Base-by-base conservation (phyloP, 2,888 invertebrate genomes). In the Petrolisthes cinctipes region DNA sequence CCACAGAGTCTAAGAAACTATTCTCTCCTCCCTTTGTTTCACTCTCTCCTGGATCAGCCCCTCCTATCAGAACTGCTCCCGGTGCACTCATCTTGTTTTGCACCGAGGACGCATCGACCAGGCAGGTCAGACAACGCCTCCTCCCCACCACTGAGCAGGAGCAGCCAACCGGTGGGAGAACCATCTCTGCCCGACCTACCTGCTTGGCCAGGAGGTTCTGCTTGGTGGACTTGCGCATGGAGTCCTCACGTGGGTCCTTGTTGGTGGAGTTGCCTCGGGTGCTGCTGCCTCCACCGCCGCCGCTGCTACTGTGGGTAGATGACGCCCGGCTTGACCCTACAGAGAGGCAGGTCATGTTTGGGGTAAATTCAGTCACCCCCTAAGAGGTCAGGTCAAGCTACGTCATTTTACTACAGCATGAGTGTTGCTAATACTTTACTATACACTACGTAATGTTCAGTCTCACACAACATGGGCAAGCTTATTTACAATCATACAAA, bases 141-240 rank as follows among this genome's bases (percentile, higher is more conserved):
- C 20, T 71, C n/a, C 71, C 71, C 20, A 20, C n/a, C 17, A n/a
- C 20, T n/a, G 81, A 73, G 75, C 86, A 86, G 86, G 56, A 71
- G 75, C 86, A 82, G 81, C 57, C 73, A 23, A 81, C 71, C n/a
- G 79, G 54, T 23, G 78, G 79, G 51, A 54, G 71, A 14, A 84
- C 11, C n/a, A 84, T n/a, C 20, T 57, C 66, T 51, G 23, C 53
- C 6, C 54, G 78, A 91, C 92, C 93, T 93, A 97, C 97, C 95
- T 97, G 97, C 93, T 97, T 97, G 92, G 97, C 97, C 93, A 97
- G 96, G 90, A 96, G 94, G 91, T 94, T 95, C 91, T 94, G 94
- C 91, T 94, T 94, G 82, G 85, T 91, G 17, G 89, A 17, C 88
- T 88, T 88, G 53, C 87, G 87, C 9, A 88, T 83, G 75, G 53